Evolutionary conservation across 2,113 vertebrate genomes (phyloP).

Genomic region (mouse (Mus musculus)): GRCm39 chrX:105199001-105199500

Average conservation of each 20-base stretch:
- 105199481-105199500: slow-evolving; percentile 42
- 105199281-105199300: background rate
- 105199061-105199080: background rate
- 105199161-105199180: background rate
- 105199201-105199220: background rate
- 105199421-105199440: background rate
- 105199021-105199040: background rate
- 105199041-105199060: background rate
- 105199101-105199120: background rate
- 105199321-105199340: slow-evolving; percentile 10
- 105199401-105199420: background rate
- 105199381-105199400: background rate
- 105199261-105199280: background rate
- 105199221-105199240: background rate
- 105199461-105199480: background rate
- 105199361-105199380: slow-evolving; percentile 21
- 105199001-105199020: background rate
- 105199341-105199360: slow-evolving; percentile 14
- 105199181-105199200: background rate
- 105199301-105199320: background rate
- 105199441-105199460: background rate
- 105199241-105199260: background rate
- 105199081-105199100: background rate
- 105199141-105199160: background rate
- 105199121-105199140: background rate